Evolutionary conservation across 2,113 vertebrate genomes (phyloP).

Genomic region (Carlito syrichta): DNA sequence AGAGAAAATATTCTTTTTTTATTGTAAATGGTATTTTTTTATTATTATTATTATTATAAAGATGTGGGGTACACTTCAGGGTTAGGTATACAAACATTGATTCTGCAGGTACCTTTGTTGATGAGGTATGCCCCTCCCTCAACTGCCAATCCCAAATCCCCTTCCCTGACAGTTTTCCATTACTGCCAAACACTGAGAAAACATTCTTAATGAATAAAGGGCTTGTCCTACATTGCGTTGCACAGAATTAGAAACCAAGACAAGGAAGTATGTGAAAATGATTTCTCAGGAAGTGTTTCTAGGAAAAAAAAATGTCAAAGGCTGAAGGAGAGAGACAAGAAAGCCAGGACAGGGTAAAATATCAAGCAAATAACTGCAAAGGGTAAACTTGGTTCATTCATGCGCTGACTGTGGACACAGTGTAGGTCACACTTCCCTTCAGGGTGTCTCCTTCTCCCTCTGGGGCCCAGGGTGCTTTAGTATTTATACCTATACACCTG

Average conservation of each 20-base stretch:
- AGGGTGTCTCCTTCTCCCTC: background rate
- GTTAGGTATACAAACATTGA: no score
- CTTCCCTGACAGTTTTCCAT: no score
- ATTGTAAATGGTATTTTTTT: no score
- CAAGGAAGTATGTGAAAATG: background rate
- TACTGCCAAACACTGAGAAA: no score
- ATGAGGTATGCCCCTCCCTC: no score
- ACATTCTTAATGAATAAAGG: background rate
- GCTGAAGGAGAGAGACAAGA: background rate
- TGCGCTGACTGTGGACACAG: background rate
- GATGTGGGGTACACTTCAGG: no score
- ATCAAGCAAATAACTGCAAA: background rate
- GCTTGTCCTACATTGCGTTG: background rate
- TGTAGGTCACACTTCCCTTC: no score
- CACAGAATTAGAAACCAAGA: background rate
- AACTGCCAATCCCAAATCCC: no score
- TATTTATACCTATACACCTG: background rate
- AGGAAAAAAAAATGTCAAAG: background rate
- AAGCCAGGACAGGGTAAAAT: background rate
- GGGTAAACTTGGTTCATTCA: background rate
- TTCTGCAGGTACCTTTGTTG: no score
- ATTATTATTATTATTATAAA: no score
- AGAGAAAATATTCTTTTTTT: background rate
- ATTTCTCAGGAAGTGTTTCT: background rate
- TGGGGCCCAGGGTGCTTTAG: background rate